Evolutionary conservation across 2,888 invertebrate genomes (phyloP), one percentile per base, ranked within the genome.

Genomic region (Melieria omissa): DNA sequence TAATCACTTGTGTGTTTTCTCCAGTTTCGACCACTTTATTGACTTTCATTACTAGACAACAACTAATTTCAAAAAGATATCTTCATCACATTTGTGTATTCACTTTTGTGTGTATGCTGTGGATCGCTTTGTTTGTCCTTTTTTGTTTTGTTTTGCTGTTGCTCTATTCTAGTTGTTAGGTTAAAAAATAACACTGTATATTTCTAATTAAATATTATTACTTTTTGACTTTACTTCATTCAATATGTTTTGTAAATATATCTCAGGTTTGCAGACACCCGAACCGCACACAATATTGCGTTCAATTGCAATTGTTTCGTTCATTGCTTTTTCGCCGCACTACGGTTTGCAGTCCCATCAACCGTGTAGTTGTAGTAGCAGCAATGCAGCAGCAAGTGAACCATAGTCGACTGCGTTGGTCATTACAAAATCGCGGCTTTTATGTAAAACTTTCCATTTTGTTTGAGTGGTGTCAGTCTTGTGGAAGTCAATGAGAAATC

Each of bases 81-180:
- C 64, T 72, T 74, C 78, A 79, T 78, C 78, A 79, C 78, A 78
- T 75, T 75, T 69, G 52, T 73, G 58, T 29, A 64, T 55, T 45
- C 57, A 57, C 42, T 29, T 29, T 41, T 55, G 44, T 63, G 42
- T 45, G 41, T 57, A 12, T 67, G 16, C 4, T 46, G 49, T 69
- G 29, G 29, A 29, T 29, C 29, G 29, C 29, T 29, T 29, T 29
- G 29, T 29, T 29, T 29, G 29, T 29, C 29, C 16, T 47, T 61
- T 41, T 52, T 10, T 69, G 45, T 41, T 52, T 10, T 69, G 45
- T 65, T 54, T 42, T 29, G 29, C 29, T 29, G 29, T 29, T 29
- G 29, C 29, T 29, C 29, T 29, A 29, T 29, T 29, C 29, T 29
- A 29, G 29, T 29, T 29, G 29, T 29, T 29, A 29, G 29, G 44